Evolutionary conservation across 2,888 invertebrate species (phyloP).

Genomic region (Chrysotoxum bicinctum): DNA sequence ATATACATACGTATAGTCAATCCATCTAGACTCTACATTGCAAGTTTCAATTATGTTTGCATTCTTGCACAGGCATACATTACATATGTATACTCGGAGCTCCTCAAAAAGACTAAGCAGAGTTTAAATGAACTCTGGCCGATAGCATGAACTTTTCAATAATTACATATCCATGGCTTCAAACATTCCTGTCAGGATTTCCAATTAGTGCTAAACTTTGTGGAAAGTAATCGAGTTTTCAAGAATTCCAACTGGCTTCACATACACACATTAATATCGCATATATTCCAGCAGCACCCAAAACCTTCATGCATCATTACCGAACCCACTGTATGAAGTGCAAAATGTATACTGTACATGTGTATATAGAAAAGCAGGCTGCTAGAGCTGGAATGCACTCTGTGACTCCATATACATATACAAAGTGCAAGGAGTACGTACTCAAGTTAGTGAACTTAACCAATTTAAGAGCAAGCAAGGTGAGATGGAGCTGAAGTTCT

Average conservation of each 20-base stretch:
- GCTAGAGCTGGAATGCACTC: slow-evolving; percentile 16
- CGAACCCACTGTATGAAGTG: slow-evolving; percentile 53
- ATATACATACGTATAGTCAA: background rate
- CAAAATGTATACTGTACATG: slow-evolving; percentile 7
- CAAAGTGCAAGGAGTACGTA: slow-evolving; percentile 46
- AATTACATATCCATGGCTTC: slow-evolving; percentile 74
- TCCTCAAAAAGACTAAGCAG: slow-evolving; percentile 19
- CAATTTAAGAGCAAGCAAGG: slow-evolving; percentile 70
- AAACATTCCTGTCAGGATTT: slow-evolving; percentile 75
- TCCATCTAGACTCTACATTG: background rate
- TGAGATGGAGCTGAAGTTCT: slow-evolving; percentile 60
- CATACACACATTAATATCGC: slow-evolving; percentile 26
- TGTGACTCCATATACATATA: slow-evolving; percentile 13
- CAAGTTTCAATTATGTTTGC: slow-evolving; percentile 20
- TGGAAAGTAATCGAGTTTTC: slow-evolving; percentile 75
- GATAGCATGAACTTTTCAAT: slow-evolving; percentile 72
- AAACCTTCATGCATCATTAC: slow-evolving; percentile 57
- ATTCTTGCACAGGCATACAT: background rate
- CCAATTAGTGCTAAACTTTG: slow-evolving; percentile 75
- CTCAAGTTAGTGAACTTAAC: slow-evolving; percentile 68
- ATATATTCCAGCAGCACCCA: slow-evolving; percentile 43
- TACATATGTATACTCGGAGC: background rate
- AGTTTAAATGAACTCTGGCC: slow-evolving; percentile 42
- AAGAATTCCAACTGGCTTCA: slow-evolving; percentile 63
- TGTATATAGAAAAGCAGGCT: background rate